phyloP scores from a whole-genome alignment of 2,113 vertebrate genomes.

The Gobio gobio region DNA sequence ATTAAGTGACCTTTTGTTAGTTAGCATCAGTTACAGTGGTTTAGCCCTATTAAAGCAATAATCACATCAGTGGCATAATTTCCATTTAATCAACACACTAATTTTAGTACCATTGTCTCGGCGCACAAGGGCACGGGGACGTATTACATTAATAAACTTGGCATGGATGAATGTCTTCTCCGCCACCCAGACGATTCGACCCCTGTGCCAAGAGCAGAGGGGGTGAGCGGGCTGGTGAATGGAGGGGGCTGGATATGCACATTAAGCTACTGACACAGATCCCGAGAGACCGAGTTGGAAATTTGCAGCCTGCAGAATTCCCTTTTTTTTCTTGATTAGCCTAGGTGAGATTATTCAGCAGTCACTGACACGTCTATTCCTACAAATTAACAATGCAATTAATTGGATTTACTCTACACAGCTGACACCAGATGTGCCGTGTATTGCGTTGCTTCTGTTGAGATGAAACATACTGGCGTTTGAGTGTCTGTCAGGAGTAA shows the following conservation, averaged over 20 bases:
- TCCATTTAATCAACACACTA: conserved; percentile 60
- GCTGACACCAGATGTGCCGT: conserved; percentile 32
- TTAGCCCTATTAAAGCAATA: conserved; percentile 59
- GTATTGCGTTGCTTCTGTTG: conserved; percentile 4
- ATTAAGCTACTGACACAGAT: conserved; percentile 66
- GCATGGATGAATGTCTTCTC: conserved; percentile 43
- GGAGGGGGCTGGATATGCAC: conserved; percentile 56
- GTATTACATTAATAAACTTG: conserved; percentile 54
- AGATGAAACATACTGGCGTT: not conserved
- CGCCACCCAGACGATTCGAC: conserved; percentile 46
- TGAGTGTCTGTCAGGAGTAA: conserved; percentile 16
- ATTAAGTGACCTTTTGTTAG: conserved; percentile 64
- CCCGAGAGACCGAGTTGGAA: conserved; percentile 62
- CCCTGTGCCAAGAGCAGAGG: conserved; percentile 47
- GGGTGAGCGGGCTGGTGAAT: conserved; percentile 39
- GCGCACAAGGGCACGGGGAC: conserved; percentile 38
- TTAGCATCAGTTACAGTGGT: conserved; percentile 53
- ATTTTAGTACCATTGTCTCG: conserved; percentile 53
- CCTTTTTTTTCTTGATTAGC: conserved; percentile 59
- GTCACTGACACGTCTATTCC: conserved; percentile 45
- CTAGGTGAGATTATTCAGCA: conserved; percentile 48
- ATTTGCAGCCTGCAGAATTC: conserved; percentile 57
- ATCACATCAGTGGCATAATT: conserved; percentile 57
- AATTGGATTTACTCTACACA: conserved; percentile 31
- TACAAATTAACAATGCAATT: conserved; percentile 49